Base-by-base conservation (phyloP, 1,140 invertebrate genomes). In the Pantala flavescens region DNA sequence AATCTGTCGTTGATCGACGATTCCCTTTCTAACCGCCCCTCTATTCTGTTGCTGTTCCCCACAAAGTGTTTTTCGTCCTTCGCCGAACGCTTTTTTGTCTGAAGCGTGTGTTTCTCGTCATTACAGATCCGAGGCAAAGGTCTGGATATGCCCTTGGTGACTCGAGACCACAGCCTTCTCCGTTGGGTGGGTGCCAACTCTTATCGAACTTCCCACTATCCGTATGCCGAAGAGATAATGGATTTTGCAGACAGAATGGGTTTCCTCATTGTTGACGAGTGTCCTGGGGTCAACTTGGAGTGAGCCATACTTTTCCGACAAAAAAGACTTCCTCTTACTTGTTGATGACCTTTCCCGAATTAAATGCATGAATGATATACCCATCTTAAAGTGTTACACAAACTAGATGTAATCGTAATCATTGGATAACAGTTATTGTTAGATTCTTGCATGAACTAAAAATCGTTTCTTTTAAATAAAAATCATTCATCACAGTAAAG, bases 161-260 rank as follows among this genome's bases (percentile, higher is more conserved):
- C 86, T 0, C 86, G 87, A 80, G 90, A 91, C 79, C 87, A 88
- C 77, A 88, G 88, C 78, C 79, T 91, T 74, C 80, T 91, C 19
- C 85, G 87, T 76, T 91, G 90, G 89, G 81, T 88, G 16, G 87
- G 87, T 12, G 88, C 86, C 19, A 90, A 90, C 80, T 85, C 85
- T 73, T 89, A 89, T 80, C 82, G 90, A 5, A 92, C 90, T 0
- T 90, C 89, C 0, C 90, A 92, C 81, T 91, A 91, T 78, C 90
- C 90, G 2, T 91, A 92, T 80, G 86, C 87, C 7, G 90, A 91
- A 78, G 89, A 91, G 80, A 84, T 89, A 55, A 84, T 90, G 81
- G 86, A 89, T 77, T 79, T 85, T 76, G 88, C 88, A n/a, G 89
- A 91, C 78, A 79, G 82, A 43, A 81, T 84, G 70, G 90, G 90